Evolutionary conservation across 1,140 invertebrate species (phyloP), one percentile per base, ranked within the genome.

Genomic region (Calephelis nemesis): DNA sequence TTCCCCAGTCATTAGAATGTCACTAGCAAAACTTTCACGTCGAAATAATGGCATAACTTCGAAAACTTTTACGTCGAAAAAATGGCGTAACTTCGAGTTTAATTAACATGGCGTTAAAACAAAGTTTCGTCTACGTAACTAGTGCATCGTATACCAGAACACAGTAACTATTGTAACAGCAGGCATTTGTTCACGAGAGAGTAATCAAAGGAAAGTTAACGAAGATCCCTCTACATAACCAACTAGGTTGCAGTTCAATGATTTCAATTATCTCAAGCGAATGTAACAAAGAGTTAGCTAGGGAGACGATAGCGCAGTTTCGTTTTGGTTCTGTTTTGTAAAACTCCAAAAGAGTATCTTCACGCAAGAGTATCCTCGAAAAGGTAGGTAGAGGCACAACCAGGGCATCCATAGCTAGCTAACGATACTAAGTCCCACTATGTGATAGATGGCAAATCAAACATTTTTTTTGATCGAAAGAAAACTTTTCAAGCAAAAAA

Each of bases 211-310:
- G 15, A 15, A 54, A 54, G 52, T 58, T 58, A 58, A 58, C 52
- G 52, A 58, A 58, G 52, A 58, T 58, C 52, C 19, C 54, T 30
- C 54, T 58, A 58, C 19, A 58, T 58, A 58, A 60, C 58, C 58
- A 60, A 60, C 58, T 40, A 40, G 58, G 58, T 60, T 60, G 39
- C 58, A 42, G 58, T 60, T 60, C 58, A 60, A 60, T 60, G 58
- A 60, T 60, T 60, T 60, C 58, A 60, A 42, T 60, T 60, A 60
- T 60, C 58, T 40, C 19, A 60, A 60, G 58, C 58, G 58, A 60
- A 39, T 12, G 58, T 11, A 60, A 60, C 58, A 60, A 60, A 60
- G 58, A 60, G 58, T 60, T 7, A 11, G 39, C 58, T 7, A 60
- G 30, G 30, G 19, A 60, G 39, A 39, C 39, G 58, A 39, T 60